These are phyloP conservation scores for Acleris literana DNA, from an alignment of 2,888 invertebrate genomes.

Conservation along the genomic window DNA sequence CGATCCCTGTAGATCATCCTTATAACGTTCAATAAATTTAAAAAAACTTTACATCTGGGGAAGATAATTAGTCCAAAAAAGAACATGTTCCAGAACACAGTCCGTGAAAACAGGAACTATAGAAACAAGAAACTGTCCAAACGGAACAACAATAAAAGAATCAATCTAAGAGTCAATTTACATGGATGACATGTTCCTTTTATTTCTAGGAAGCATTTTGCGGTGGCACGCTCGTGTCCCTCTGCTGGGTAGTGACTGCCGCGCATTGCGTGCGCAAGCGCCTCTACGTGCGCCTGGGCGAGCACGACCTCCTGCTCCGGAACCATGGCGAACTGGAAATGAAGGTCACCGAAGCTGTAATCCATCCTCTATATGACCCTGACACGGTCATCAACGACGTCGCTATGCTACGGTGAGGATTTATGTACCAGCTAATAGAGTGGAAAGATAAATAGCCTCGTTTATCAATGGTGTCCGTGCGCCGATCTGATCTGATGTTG, in stretches of 20 bases:
- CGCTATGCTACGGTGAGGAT: constrained; percentile 88
- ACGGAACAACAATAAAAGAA: too few species aligned
- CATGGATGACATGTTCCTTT: constrained; percentile 2
- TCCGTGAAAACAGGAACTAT: too few species aligned
- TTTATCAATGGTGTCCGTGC: constrained; percentile 17
- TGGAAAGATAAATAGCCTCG: constrained; percentile 27
- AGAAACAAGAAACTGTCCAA: too few species aligned
- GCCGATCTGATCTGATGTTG: constrained; percentile 7
- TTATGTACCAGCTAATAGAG: constrained; percentile 28
- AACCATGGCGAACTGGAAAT: constrained; percentile 92
- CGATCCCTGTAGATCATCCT: too few species aligned
- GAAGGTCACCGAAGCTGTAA: constrained; percentile 88
- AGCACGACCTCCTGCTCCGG: constrained; percentile 89
- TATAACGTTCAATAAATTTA: too few species aligned
- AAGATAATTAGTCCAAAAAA: too few species aligned
- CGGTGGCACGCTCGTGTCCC: constrained; percentile 92
- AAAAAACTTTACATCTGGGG: too few species aligned
- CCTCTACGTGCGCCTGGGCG: constrained; percentile 92
- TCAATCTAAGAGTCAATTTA: too few species aligned
- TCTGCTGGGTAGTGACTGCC: constrained; percentile 93
- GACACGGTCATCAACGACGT: constrained; percentile 97
- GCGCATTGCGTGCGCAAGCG: constrained; percentile 93
- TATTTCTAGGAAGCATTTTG: constrained; percentile 91
- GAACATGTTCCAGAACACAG: too few species aligned
- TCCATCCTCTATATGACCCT: constrained; percentile 93